These are phyloP conservation scores for Gephyroberyx darwinii DNA, from an alignment of 2,797 vertebrate species.

Conservation along the genomic window DNA sequence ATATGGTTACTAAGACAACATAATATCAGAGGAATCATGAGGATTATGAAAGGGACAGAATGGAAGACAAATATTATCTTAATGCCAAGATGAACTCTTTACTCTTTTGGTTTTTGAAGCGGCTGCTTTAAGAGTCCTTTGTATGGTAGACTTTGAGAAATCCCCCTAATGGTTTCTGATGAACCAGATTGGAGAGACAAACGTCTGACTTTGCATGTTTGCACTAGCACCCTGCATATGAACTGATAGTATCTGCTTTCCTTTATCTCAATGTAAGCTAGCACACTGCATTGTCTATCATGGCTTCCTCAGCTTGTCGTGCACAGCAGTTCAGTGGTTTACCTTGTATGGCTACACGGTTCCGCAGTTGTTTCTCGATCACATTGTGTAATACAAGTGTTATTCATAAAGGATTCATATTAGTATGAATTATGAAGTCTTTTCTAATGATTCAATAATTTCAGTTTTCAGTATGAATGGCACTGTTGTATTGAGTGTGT, in stretches of 20 bases:
- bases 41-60: too few relatives aligned
- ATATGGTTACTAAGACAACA: slow-evolving; percentile 34
- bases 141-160: neutral
- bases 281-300: neutral
- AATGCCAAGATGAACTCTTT: too few relatives aligned
- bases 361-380: slow-evolving; percentile 19
- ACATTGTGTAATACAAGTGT: neutral
- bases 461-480: neutral
- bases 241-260: slow-evolving; percentile 7
- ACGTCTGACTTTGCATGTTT: slow-evolving; percentile 26
- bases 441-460: neutral
- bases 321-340: neutral
- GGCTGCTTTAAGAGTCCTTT: neutral
- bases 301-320: slow-evolving; percentile 25
- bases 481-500: neutral
- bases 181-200: slow-evolving; percentile 10
- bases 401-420: neutral
- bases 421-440: neutral
- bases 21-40: slow-evolving; percentile 3
- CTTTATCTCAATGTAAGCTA: neutral
- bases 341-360: neutral
- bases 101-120: neutral
- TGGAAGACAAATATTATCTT: too few relatives aligned
- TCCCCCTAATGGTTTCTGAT: neutral
- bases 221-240: neutral